Evolutionary conservation across 2,888 invertebrate species (phyloP).

Genomic region (Zelleria hepariella): DNA sequence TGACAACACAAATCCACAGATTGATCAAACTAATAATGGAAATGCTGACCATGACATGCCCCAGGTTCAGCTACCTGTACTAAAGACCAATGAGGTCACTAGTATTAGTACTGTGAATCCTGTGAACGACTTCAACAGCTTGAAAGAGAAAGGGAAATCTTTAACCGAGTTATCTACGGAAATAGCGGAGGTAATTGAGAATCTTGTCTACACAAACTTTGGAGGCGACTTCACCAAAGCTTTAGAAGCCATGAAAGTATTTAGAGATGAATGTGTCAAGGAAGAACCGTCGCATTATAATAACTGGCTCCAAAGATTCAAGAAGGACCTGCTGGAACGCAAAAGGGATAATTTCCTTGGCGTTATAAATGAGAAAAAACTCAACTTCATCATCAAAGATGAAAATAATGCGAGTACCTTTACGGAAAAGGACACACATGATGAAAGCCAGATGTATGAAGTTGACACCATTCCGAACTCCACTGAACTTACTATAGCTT

Average conservation of each 20-base stretch:
- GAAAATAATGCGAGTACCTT: slow-evolving; percentile 47
- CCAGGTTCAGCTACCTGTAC: slow-evolving; percentile 32
- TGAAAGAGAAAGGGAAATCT: slow-evolving; percentile 48
- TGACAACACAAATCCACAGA: not conserved
- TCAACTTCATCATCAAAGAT: slow-evolving; percentile 43
- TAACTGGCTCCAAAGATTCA: slow-evolving; percentile 50
- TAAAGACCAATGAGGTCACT: slow-evolving; percentile 24
- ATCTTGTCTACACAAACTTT: slow-evolving; percentile 43
- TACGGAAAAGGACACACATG: slow-evolving; percentile 30
- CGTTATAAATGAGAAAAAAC: slow-evolving; percentile 35
- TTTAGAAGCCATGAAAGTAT: slow-evolving; percentile 39
- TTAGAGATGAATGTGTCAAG: slow-evolving; percentile 47
- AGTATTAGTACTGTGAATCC: slow-evolving; percentile 74
- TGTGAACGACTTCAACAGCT: slow-evolving; percentile 68
- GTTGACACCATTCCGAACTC: slow-evolving; percentile 52
- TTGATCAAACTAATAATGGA: not conserved
- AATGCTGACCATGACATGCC: slow-evolving; percentile 26
- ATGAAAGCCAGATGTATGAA: slow-evolving; percentile 56
- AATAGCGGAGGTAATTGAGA: slow-evolving; percentile 52
- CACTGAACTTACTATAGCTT: slow-evolving; percentile 40
- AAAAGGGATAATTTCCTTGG: slow-evolving; percentile 36
- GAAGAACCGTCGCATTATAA: slow-evolving; percentile 47
- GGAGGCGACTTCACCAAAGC: slow-evolving; percentile 50
- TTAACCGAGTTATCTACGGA: slow-evolving; percentile 34
- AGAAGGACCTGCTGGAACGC: slow-evolving; percentile 30